Percentiles rank a stretch among this genome's conserved stretches.
These are phyloP conservation scores for Bujurquina vittata DNA, from an alignment of 2,113 vertebrate genomes.

Conservation along the genomic window DNA sequence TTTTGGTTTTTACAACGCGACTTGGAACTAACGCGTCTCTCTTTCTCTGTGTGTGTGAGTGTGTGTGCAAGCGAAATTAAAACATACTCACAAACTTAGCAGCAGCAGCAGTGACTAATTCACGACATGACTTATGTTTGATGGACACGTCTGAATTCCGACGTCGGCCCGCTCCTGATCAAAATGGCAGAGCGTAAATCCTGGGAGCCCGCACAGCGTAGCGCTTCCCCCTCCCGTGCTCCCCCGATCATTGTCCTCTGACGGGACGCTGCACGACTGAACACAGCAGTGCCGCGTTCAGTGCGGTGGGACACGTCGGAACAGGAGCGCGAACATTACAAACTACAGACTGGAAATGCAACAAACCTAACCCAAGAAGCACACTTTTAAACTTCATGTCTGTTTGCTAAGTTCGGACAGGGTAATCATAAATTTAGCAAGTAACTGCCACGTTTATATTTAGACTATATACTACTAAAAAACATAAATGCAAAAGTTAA, in stretches of 20 bases:
- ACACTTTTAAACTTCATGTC: neutral
- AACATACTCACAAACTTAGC: constrained; percentile 42
- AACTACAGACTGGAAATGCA: neutral
- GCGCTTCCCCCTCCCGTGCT: constrained; percentile 59
- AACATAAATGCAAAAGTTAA: neutral
- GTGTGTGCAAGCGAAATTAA: neutral
- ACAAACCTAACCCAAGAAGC: neutral
- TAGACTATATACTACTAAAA: neutral
- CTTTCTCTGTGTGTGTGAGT: no score
- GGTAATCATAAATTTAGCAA: neutral
- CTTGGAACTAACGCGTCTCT: constrained; percentile 1
- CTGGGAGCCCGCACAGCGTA: constrained; percentile 55
- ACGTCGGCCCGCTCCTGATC: constrained; percentile 62
- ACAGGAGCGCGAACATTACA: neutral
- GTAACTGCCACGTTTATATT: neutral
- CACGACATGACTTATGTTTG: constrained; percentile 56
- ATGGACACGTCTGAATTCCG: constrained; percentile 32
- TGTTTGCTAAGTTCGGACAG: neutral
- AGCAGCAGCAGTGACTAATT: neutral
- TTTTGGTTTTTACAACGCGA: neutral
- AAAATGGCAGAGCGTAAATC: constrained; percentile 84
- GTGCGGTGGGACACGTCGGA: neutral
- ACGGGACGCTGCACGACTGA: constrained; percentile 58
- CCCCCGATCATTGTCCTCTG: constrained; percentile 48
- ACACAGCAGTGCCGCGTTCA: constrained; percentile 55